These are phyloP conservation scores for Scaptomyza caliginosa DNA, from an alignment of 2,888 invertebrate genomes.

Conservation along the genomic window DNA sequence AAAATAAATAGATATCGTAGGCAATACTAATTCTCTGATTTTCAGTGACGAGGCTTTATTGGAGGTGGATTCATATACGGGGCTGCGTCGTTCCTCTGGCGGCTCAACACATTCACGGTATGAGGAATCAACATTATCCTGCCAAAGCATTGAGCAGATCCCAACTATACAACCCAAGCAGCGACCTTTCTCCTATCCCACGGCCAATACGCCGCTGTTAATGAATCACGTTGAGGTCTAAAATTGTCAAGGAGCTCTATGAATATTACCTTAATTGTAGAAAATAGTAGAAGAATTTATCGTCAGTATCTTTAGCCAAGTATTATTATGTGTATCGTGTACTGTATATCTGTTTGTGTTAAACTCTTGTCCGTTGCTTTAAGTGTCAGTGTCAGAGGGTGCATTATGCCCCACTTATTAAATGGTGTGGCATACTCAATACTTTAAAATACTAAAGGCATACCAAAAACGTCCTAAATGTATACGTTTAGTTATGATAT, in stretches of 20 bases:
- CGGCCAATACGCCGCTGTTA: constrained; percentile 82
- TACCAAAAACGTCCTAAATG: background rate
- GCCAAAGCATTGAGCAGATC: constrained; percentile 81
- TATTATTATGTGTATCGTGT: constrained; percentile 32
- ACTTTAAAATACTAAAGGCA: background rate
- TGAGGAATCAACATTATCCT: constrained; percentile 82
- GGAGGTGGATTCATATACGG: constrained; percentile 82
- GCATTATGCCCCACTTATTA: background rate
- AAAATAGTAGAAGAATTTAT: constrained; percentile 46
- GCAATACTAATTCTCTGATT: background rate
- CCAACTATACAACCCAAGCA: constrained; percentile 64
- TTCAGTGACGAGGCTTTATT: constrained; percentile 83
- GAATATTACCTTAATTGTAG: constrained; percentile 43
- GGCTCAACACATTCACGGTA: constrained; percentile 81
- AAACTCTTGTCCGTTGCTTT: constrained; percentile 52
- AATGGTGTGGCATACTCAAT: background rate
- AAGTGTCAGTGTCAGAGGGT: constrained; percentile 46
- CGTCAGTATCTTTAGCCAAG: constrained; percentile 48
- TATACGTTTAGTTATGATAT: background rate
- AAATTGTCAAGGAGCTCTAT: constrained; percentile 1
- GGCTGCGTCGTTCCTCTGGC: constrained; percentile 81
- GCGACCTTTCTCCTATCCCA: constrained; percentile 81
- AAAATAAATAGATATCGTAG: background rate
- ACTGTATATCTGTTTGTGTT: constrained; percentile 21
- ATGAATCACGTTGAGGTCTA: constrained; percentile 81